Evolutionary conservation across 2,888 invertebrate species (phyloP), one percentile per base, ranked within the genome.

Genomic region (Diplolepis rosae): DNA sequence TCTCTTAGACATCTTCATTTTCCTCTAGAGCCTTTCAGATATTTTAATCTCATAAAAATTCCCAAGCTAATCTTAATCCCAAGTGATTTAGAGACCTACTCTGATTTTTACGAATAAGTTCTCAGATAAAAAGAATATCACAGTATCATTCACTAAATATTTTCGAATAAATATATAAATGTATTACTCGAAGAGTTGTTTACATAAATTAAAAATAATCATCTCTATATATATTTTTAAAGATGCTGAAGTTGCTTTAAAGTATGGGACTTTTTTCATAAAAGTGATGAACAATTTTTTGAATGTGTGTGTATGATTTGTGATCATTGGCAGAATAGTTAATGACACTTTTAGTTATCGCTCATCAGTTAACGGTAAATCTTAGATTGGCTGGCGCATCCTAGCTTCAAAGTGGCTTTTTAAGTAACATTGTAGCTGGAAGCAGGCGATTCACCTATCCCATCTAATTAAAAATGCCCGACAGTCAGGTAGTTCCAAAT

Each of bases 401-500:
- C 66, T 70, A 73, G 39, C 42, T 68, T 69, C 66, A 51, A 68
- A 72, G 67, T 70, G 67, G 56, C 66, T 70, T 70, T 71, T 70
- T 70, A 54, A 54, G 56, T 45, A 45, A 66, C 67, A 71, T 32
- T 52, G 67, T 68, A 69, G 70, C 68, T 72, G 72, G 61, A 70
- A 72, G 68, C 73, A 65, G 67, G 54, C 72, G 48, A 66, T 70
- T 50, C 71, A 68, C 66, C 73, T 73, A 24, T 65, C 65, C 72
- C 72, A 77, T 76, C 79, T 77, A 80, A 83, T 83, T 82, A 81
- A 83, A 83, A 80, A 75, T 68, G 71, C 50, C 77, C 77, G 76
- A 75, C 73, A 69, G 61, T 72, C 51, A 72, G 69, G 70, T 51
- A 22, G 7, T 18, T 18, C 15, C 15, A 18, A 45, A 18, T 45